Conservation (phyloP, 2,113 vertebrate species). For the Melospiza georgiana region DNA sequence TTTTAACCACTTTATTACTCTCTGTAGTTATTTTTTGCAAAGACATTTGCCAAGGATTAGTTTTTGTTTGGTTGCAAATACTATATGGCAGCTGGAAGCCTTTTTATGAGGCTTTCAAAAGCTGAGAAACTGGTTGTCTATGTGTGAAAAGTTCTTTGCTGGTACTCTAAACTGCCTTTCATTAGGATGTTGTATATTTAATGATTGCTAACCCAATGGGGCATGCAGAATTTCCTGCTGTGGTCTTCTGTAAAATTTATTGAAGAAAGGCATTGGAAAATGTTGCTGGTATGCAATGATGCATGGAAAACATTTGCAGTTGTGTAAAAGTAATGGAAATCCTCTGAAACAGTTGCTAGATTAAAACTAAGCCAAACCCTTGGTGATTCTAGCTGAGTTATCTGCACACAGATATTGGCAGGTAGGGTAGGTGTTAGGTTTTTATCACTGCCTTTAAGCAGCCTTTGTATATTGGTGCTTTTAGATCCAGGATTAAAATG, state of each 20-base stretch:
- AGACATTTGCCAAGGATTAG: slow-evolving; percentile 55
- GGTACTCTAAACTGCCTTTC: slow-evolving; percentile 48
- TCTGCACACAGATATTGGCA: slow-evolving; percentile 43
- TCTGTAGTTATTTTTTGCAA: slow-evolving; percentile 34
- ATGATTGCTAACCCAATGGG: slow-evolving; percentile 62
- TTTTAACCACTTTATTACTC: slow-evolving; percentile 45
- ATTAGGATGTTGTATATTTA: slow-evolving; percentile 66
- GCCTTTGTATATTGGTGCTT: neutral
- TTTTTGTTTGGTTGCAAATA: slow-evolving; percentile 58
- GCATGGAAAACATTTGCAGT: slow-evolving; percentile 48
- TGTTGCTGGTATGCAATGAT: slow-evolving; percentile 44
- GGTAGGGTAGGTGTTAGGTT: neutral
- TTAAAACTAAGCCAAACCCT: slow-evolving; percentile 23
- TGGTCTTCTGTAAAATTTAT: slow-evolving; percentile 57
- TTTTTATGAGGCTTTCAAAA: slow-evolving; percentile 32
- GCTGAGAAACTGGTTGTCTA: slow-evolving; percentile 60
- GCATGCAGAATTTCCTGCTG: slow-evolving; percentile 59
- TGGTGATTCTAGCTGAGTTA: neutral
- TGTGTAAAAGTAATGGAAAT: slow-evolving; percentile 59
- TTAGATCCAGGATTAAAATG: slow-evolving; percentile 18
- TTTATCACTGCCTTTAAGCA: slow-evolving; percentile 1
- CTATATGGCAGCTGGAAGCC: slow-evolving; percentile 53
- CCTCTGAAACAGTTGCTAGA: slow-evolving; percentile 32
- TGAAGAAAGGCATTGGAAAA: slow-evolving; percentile 36
- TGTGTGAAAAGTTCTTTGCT: slow-evolving; percentile 57